A percentile compares a stretch with the other conserved stretches of the same genome.
These are phyloP conservation scores for Oncopeltus fasciatus DNA, from an alignment of 1,140 invertebrate species.

Conservation along the genomic window DNA sequence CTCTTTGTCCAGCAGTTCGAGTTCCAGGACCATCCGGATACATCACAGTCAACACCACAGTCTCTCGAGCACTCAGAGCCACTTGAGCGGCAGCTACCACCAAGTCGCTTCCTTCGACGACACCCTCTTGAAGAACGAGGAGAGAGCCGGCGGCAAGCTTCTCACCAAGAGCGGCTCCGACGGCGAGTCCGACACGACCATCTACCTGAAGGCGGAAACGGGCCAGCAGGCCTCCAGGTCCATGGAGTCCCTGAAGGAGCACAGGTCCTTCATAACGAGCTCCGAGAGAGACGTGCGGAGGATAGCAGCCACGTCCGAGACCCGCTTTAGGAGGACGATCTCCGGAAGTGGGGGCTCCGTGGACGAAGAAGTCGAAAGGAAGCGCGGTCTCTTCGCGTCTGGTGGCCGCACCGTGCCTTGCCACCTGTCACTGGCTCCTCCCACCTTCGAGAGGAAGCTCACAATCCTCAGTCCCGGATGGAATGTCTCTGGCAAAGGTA, in stretches of 20 bases:
- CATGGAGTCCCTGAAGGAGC: constrained; percentile 41
- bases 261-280: constrained; percentile 40
- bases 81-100: too few relatives aligned
- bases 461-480: constrained; percentile 56
- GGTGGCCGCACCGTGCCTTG: constrained; percentile 36
- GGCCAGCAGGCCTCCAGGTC: constrained; percentile 32
- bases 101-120: neutral
- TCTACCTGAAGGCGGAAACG: neutral
- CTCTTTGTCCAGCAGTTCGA: neutral
- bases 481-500: constrained; percentile 39
- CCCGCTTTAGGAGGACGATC: constrained; percentile 30
- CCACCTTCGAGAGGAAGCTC: constrained; percentile 42
- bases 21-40: neutral
- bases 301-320: constrained; percentile 28
- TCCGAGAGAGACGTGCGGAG: constrained; percentile 47
- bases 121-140: neutral
- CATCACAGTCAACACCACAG: neutral
- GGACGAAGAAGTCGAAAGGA: constrained; percentile 42
- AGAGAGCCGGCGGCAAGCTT: neutral
- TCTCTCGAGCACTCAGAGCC: too few relatives aligned
- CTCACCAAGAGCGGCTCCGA: neutral
- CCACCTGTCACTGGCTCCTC: constrained; percentile 51
- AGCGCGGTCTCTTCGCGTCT: constrained; percentile 39
- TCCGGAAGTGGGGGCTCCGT: too few relatives aligned
- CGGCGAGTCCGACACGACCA: neutral